Conservation (phyloP, 2,888 invertebrate genomes). For the Rhagonycha lutea region DNA sequence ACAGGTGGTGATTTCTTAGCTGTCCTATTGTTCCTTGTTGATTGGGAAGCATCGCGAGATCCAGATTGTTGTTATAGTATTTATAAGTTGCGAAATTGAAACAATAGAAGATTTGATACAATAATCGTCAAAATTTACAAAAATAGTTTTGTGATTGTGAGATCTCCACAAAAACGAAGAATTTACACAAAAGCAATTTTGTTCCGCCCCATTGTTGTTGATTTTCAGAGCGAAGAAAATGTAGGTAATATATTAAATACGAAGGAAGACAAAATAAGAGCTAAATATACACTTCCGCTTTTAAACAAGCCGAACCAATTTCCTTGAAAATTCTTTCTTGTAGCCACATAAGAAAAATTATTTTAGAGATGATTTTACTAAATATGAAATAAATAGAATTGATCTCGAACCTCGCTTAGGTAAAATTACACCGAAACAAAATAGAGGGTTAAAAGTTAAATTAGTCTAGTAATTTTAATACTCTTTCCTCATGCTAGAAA, state of each 20-base stretch:
- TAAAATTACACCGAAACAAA: not conserved
- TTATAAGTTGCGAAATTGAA: not conserved
- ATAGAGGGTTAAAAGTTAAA: not conserved
- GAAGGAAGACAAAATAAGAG: constrained; percentile 12
- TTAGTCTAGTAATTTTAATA: constrained; percentile 13
- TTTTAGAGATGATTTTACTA: not conserved
- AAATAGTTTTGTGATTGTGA: not conserved
- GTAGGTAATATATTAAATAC: constrained; percentile 20
- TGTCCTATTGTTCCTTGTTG: too few species aligned
- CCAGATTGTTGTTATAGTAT: too few species aligned
- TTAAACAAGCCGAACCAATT: constrained; percentile 21
- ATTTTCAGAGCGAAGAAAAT: constrained; percentile 13
- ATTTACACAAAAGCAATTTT: constrained; percentile 7
- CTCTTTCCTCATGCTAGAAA: constrained; percentile 21
- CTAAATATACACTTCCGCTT: constrained; percentile 20
- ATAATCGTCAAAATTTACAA: not conserved
- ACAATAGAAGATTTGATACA: not conserved
- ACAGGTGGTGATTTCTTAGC: too few species aligned
- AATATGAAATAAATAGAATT: not conserved
- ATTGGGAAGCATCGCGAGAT: too few species aligned
- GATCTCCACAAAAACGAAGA: not conserved
- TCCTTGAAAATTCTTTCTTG: constrained; percentile 11
- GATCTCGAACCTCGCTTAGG: constrained; percentile 6
- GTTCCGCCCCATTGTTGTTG: constrained; percentile 8
- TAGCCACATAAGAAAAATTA: not conserved